Evolutionary conservation across 2,888 invertebrate genomes (phyloP).

Genomic region (Netelia melanura): DNA sequence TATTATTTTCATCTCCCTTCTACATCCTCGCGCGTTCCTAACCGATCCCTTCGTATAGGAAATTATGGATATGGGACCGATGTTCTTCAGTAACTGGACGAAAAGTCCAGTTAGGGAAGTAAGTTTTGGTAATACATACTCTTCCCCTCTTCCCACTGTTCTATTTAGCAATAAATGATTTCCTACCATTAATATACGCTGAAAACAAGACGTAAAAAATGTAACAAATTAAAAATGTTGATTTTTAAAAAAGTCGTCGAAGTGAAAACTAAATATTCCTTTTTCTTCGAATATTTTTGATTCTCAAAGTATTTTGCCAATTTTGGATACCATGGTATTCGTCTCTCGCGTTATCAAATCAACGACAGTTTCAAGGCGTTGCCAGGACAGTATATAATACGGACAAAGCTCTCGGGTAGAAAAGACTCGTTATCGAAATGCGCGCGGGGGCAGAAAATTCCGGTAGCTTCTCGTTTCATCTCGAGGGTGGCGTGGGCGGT

Average conservation of each 20-base stretch:
- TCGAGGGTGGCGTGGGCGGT: slow-evolving; percentile 31
- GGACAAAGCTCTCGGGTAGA: slow-evolving; percentile 44
- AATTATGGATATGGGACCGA: slow-evolving; percentile 67
- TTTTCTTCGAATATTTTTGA: not conserved
- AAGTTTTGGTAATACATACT: too few relatives aligned
- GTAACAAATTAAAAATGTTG: too few relatives aligned
- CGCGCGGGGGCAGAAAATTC: slow-evolving; percentile 43
- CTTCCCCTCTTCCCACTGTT: too few relatives aligned
- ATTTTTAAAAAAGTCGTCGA: not conserved
- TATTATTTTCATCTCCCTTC: slow-evolving; percentile 52
- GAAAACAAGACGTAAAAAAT: too few relatives aligned
- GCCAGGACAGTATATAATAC: not conserved
- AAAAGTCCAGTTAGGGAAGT: too few relatives aligned
- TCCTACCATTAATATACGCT: too few relatives aligned
- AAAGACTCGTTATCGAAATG: slow-evolving; percentile 74
- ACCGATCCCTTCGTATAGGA: slow-evolving; percentile 66
- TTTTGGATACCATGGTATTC: not conserved
- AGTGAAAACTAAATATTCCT: not conserved
- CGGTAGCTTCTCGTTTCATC: slow-evolving; percentile 9
- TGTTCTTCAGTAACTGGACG: slow-evolving; percentile 6
- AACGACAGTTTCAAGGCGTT: slow-evolving; percentile 6
- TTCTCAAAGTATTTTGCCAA: not conserved
- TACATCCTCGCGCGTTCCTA: slow-evolving; percentile 28
- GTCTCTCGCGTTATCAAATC: slow-evolving; percentile 32
- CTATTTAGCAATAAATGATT: too few relatives aligned